Percentiles rank a stretch among this genome's conserved stretches.
Conservation (phyloP, 2,797 vertebrate species). For the Darevskia mixta region DNA sequence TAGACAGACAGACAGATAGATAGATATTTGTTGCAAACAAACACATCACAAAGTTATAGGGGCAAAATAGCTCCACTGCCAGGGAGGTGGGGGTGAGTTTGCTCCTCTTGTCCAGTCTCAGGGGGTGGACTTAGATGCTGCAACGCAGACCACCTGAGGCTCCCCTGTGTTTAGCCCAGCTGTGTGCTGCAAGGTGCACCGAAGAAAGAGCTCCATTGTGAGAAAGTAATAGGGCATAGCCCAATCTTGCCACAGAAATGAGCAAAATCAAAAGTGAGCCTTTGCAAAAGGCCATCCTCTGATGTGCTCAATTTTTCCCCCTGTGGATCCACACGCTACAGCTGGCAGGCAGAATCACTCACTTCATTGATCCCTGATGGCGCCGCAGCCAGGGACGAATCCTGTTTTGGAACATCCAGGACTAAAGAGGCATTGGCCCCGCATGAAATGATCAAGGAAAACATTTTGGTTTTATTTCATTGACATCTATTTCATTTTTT, state of each 20-base stretch:
- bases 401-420: constrained; percentile 43
- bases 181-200: constrained; percentile 54
- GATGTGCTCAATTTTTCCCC: constrained; percentile 59
- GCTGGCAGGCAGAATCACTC: constrained; percentile 60
- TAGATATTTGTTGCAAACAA: no score
- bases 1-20: no score
- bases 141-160: constrained; percentile 69
- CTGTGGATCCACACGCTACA: constrained; percentile 47
- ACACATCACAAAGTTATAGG: constrained; percentile 32
- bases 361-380: constrained; percentile 53
- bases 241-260: constrained; percentile 63
- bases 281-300: constrained; percentile 67
- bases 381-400: constrained; percentile 58
- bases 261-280: constrained; percentile 71
- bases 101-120: constrained; percentile 51
- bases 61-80: constrained; percentile 58
- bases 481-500: not conserved
- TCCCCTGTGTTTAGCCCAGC: constrained; percentile 70
- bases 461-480: constrained; percentile 51
- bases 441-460: constrained; percentile 32
- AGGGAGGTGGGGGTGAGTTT: not conserved
- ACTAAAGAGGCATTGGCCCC: constrained; percentile 52
- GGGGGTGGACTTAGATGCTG: constrained; percentile 63
- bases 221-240: constrained; percentile 71
- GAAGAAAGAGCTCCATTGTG: constrained; percentile 58